These are phyloP conservation scores for Taeniopygia guttata DNA, from an alignment of 2,797 vertebrate species.

Conservation along the genomic window DNA sequence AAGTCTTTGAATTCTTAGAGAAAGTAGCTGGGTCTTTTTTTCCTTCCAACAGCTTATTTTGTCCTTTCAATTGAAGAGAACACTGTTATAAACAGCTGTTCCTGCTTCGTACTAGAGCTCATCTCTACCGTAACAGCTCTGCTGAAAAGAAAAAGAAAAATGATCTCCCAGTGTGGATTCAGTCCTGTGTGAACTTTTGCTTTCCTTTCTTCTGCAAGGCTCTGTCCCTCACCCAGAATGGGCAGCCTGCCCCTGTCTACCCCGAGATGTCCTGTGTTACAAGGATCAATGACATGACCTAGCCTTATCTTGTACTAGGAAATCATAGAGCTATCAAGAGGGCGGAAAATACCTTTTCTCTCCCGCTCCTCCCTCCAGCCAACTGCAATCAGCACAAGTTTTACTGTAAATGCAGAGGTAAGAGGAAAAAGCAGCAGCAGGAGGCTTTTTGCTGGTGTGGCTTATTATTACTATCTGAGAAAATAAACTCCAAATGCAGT, in stretches of 20 bases:
- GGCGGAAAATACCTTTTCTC: background rate
- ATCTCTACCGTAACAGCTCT: background rate
- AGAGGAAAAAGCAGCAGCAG: slow-evolving; percentile 3
- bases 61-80: background rate
- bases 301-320: background rate
- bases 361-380: background rate
- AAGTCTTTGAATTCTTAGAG: background rate
- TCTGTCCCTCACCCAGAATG: background rate
- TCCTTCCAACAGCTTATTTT: background rate
- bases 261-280: background rate
- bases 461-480: background rate
- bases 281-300: background rate
- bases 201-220: background rate
- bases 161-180: background rate
- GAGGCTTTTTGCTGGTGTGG: background rate
- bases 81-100: background rate
- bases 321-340: slow-evolving; percentile 6
- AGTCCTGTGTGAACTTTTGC: background rate
- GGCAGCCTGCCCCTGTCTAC: background rate
- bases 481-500: background rate
- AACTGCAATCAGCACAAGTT: background rate
- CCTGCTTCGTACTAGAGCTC: background rate
- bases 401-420: background rate
- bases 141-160: background rate
- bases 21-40: background rate